Conservation (phyloP, 2,888 invertebrate species). For the Autographa gamma region DNA sequence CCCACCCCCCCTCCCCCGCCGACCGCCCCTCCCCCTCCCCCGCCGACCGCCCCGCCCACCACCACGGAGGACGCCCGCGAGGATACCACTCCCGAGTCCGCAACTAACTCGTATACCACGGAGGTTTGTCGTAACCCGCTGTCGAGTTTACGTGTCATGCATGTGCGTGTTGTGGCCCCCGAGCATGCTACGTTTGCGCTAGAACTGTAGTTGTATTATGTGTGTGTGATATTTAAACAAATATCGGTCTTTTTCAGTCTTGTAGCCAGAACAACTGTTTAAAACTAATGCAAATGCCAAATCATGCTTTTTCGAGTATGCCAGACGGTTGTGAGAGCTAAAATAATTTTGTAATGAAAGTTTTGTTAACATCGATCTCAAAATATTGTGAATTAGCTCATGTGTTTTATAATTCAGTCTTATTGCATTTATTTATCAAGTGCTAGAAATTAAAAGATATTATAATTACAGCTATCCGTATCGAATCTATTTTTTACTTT, state of each 20-base stretch:
- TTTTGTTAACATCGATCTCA: conserved; percentile 8
- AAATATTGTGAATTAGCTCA: neutral
- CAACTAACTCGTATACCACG: conserved; percentile 83
- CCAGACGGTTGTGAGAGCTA: conserved; percentile 37
- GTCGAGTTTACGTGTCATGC: conserved; percentile 71
- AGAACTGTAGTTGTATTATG: conserved; percentile 29
- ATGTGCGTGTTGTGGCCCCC: conserved; percentile 59
- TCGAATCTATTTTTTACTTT: conserved; percentile 1
- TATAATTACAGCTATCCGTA: conserved; percentile 16
- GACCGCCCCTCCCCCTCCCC: conserved; percentile 55
- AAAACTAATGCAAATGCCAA: neutral
- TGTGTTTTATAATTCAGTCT: conserved; percentile 9
- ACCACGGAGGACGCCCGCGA: conserved; percentile 74
- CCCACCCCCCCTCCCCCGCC: conserved; percentile 46
- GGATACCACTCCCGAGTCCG: conserved; percentile 76
- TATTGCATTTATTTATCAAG: neutral
- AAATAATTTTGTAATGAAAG: neutral
- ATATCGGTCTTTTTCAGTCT: conserved; percentile 6
- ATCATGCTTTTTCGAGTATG: neutral
- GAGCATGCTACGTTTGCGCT: conserved; percentile 50
- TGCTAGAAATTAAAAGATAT: conserved; percentile 5
- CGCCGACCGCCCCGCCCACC: conserved; percentile 64
- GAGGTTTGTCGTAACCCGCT: conserved; percentile 87
- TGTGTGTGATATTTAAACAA: conserved; percentile 12
- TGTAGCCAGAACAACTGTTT: conserved; percentile 41